Conservation (phyloP, 1,140 invertebrate genomes). For the Atta texana region DNA sequence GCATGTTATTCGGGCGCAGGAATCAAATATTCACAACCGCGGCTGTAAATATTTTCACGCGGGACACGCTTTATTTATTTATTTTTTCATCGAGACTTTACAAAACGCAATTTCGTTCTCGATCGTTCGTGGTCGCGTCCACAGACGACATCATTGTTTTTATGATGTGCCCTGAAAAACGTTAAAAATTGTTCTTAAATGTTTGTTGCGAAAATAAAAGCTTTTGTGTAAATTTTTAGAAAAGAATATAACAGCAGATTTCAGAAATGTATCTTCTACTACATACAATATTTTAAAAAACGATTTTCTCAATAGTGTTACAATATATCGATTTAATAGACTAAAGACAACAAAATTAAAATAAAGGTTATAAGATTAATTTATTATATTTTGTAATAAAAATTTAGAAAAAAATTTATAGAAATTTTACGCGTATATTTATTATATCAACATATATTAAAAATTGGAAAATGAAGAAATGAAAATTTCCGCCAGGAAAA, state of each 20-base stretch:
- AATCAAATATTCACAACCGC: slow-evolving; percentile 42
- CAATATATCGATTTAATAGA: neutral
- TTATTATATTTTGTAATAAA: neutral
- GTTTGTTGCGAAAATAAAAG: slow-evolving; percentile 37
- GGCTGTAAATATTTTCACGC: slow-evolving; percentile 47
- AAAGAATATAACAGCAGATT: neutral
- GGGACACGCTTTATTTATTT: slow-evolving; percentile 54
- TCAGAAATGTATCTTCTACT: neutral
- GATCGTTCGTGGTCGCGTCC: slow-evolving; percentile 3
- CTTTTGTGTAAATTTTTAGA: neutral
- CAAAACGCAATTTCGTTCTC: slow-evolving; percentile 56
- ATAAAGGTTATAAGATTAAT: neutral
- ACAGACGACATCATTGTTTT: neutral
- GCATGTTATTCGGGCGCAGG: slow-evolving; percentile 14
- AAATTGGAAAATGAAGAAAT: slow-evolving; percentile 4
- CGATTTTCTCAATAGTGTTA: neutral
- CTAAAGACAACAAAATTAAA: no score
- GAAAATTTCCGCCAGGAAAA: neutral
- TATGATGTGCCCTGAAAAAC: neutral
- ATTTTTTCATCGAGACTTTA: slow-evolving; percentile 55
- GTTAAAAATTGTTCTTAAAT: slow-evolving; percentile 25
- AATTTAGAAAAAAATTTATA: neutral
- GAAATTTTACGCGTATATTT: slow-evolving; percentile 12
- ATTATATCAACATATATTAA: neutral
- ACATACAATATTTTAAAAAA: neutral